Evolutionary conservation across 2,888 invertebrate genomes (phyloP).

Genomic region (Mythimna vitellina): DNA sequence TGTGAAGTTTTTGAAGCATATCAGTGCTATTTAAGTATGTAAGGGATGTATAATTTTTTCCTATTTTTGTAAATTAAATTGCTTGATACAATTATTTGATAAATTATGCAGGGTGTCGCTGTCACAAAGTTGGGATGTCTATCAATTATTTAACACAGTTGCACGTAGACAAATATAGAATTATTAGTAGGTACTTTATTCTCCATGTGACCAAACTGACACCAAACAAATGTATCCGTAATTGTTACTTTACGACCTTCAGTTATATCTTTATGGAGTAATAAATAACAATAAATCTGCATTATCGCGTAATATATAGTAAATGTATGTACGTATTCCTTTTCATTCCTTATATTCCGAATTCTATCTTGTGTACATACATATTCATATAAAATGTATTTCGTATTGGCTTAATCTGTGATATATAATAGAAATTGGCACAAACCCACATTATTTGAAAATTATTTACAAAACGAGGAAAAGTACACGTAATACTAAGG

Average conservation of each 20-base stretch:
- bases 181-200: slow-evolving; percentile 76
- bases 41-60: slow-evolving; percentile 72
- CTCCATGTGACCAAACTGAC: slow-evolving; percentile 86
- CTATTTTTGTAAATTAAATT: slow-evolving; percentile 74
- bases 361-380: slow-evolving; percentile 65
- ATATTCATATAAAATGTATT: slow-evolving; percentile 68
- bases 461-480: slow-evolving; percentile 53
- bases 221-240: slow-evolving; percentile 58
- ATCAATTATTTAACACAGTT: slow-evolving; percentile 64
- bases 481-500: slow-evolving; percentile 61
- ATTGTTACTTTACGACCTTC: slow-evolving; percentile 38
- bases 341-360: slow-evolving; percentile 75
- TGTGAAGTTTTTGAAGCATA: slow-evolving; percentile 84
- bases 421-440: slow-evolving; percentile 82
- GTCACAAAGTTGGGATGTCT: slow-evolving; percentile 50
- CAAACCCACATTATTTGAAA: slow-evolving; percentile 68
- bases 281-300: slow-evolving; percentile 49
- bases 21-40: slow-evolving; percentile 79
- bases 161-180: slow-evolving; percentile 73
- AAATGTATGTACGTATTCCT: slow-evolving; percentile 69
- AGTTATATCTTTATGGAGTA: slow-evolving; percentile 46
- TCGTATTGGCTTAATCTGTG: slow-evolving; percentile 88
- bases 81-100: slow-evolving; percentile 56
- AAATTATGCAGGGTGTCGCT: slow-evolving; percentile 53
- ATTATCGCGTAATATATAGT: slow-evolving; percentile 42